Base-by-base conservation (phyloP, 1,140 invertebrate genomes). In the Cyclargus thomasi region DNA sequence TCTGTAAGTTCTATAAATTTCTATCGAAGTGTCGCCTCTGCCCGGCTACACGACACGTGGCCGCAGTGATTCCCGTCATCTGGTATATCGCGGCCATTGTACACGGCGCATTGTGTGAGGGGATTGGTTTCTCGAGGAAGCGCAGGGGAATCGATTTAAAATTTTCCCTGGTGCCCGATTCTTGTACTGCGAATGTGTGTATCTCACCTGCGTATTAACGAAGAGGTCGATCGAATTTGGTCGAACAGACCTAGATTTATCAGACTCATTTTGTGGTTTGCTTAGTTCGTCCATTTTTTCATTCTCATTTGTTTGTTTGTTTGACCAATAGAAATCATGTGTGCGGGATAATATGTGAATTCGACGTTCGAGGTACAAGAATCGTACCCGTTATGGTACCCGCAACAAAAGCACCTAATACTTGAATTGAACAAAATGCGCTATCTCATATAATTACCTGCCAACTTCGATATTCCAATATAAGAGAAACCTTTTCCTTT, bases 111-210 rank as follows among this genome's bases (percentile, higher is more conserved):
- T 89, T 87, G 85, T 88, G 80, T 67, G 71, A 76, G 75, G 78
- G 86, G 86, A 87, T 87, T 87, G 83, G 80, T 83, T 88, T 86
- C 82, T 79, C 75, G 82, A 81, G 82, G 85, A 84, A 88, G 81
- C 83, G 77, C 77, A 69, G 66, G 75, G 81, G 82, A 85, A 87
- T 89, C 79, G 86, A 89, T 89, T 89, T 87, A 82, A 86, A 85
- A 85, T 82, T 86, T 83, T 81, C 78, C 79, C 76, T 29, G 29
- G 4, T 29, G 29, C 29, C 5, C 4, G 29, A 29, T 29, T 29
- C 29, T 29, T 6, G 29, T 29, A 29, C 5, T 29, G 5, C 29
- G 29, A 29, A 29, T 29, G 29, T 29, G 29, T 4, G 6, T 29
- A 29, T 29, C 23, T 6, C 23, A 3, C 23, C 23, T 6, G 23